Evolutionary conservation across 92 coral and sea anemone genomes (phyloP), one percentile per base, ranked within the genome.

Genomic region (Porites divaricata): DNA sequence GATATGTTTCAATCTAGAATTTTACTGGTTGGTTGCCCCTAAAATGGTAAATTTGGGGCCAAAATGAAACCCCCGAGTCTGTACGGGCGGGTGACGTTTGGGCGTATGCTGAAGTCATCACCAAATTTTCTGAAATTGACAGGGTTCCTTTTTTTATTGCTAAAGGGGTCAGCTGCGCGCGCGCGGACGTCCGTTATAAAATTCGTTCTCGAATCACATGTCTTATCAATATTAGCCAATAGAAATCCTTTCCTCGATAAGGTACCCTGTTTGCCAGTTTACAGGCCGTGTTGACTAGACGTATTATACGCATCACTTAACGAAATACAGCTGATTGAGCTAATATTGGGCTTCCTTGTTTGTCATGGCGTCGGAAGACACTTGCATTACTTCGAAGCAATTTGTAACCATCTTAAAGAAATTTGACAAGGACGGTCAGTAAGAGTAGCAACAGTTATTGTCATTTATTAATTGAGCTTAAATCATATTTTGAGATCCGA

Each of bases 371-470:
- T 71, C 70, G 21, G 71, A 71, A 13, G 45, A 21, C 61, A 23
- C 24, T 61, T 16, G 59, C 13, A 70, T 81, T 56, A 70, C 85
- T 4, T 72, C 70, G 19, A 61, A 50, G 28, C 72, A 82, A 16
- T 82, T 82, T 62, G 63, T 82, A 17, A 61, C 66, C 45, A 82
- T 82, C 20, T 23, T 61, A 50, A 82, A 72, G 72, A 72, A 15
- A 26, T 82, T 82, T 49, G 86, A 82, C 63, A 72, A 82, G 61
- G 63, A 82, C 12, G 86, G 86, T 82, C 17, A 82, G 78, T n/a
- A 8, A 57, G 49, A 1, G 11, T 16, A 58, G 5, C 50, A 65
- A 12, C 41, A 23, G 67, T 12, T 56, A 8, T 3, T 76, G 10
- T 9, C 26, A 48, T 51, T 54, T 2, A 20, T 59, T 4, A 49